phyloP scores from a whole-genome alignment of 2,113 vertebrate genomes.

The Syngnathus typhle region DNA sequence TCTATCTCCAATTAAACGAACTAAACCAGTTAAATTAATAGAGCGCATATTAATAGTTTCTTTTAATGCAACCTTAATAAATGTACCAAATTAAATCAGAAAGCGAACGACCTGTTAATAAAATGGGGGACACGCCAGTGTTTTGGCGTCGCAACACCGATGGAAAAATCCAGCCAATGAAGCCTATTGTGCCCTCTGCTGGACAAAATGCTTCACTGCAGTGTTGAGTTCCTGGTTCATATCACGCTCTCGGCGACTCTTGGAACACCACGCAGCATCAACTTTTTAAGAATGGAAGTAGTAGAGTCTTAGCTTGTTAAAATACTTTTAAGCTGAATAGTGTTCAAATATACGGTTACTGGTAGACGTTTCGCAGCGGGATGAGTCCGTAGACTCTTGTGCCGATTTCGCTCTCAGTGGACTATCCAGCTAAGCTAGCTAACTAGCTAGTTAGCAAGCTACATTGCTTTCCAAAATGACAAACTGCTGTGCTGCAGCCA shows the following conservation, averaged over 20 bases:
- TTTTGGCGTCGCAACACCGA: not conserved
- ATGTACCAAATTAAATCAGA: no score
- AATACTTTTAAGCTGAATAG: slow-evolving; percentile 12
- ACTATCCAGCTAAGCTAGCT: slow-evolving; percentile 59
- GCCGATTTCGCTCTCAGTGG: slow-evolving; percentile 45
- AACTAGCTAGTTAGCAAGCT: slow-evolving; percentile 54
- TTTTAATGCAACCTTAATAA: not conserved
- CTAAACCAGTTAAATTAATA: not conserved
- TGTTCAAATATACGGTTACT: slow-evolving; percentile 1
- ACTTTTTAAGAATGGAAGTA: slow-evolving; percentile 64
- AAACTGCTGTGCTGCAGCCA: slow-evolving; percentile 85
- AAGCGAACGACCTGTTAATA: no score
- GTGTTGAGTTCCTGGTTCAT: slow-evolving; percentile 62
- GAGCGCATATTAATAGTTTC: not conserved
- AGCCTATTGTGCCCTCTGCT: slow-evolving; percentile 42
- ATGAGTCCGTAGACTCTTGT: slow-evolving; percentile 50
- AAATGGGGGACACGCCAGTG: not conserved
- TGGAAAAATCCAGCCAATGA: not conserved
- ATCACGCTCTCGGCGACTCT: slow-evolving; percentile 57
- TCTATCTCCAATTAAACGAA: not conserved
- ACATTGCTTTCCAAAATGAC: slow-evolving; percentile 76
- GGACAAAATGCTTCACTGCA: slow-evolving; percentile 9
- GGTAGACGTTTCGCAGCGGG: slow-evolving; percentile 35
- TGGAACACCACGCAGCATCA: slow-evolving; percentile 53
- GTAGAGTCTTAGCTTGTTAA: slow-evolving; percentile 26